These are phyloP conservation scores for Drosophila repletoides DNA, from an alignment of 1,140 invertebrate genomes.

Conservation along the genomic window DNA sequence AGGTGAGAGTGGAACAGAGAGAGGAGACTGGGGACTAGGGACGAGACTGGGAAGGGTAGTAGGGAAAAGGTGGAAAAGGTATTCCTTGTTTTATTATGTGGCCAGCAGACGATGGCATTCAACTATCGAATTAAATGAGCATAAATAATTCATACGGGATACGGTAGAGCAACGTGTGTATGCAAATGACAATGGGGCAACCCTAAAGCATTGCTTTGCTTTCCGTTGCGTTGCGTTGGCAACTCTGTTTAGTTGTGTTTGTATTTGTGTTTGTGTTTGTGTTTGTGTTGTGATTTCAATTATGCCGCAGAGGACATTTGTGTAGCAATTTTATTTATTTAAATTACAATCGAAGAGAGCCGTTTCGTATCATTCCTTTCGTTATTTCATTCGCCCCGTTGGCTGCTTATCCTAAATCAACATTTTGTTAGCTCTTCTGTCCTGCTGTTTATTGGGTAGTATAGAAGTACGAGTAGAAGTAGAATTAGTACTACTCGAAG, in stretches of 20 bases:
- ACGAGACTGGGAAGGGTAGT: too few species aligned
- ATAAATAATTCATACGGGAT: slow-evolving; percentile 68
- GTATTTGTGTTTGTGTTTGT: neutral
- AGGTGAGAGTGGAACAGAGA: slow-evolving; percentile 21
- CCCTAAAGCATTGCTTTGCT: slow-evolving; percentile 17
- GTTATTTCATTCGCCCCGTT: slow-evolving; percentile 38
- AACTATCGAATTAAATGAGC: slow-evolving; percentile 76
- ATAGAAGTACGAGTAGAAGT: too few species aligned
- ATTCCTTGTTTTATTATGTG: slow-evolving; percentile 42
- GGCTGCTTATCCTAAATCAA: slow-evolving; percentile 75
- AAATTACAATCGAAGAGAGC: slow-evolving; percentile 64
- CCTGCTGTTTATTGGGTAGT: slow-evolving; percentile 10
- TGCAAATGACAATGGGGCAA: slow-evolving; percentile 63
- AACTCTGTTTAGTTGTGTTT: slow-evolving; percentile 34
- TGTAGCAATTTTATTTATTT: slow-evolving; percentile 61
- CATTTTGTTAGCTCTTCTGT: slow-evolving; percentile 42
- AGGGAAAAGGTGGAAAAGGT: slow-evolving; percentile 5
- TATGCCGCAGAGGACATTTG: slow-evolving; percentile 34
- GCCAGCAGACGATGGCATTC: slow-evolving; percentile 34
- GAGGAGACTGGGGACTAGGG: too few species aligned
- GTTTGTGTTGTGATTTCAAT: slow-evolving; percentile 63
- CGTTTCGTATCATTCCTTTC: slow-evolving; percentile 6
- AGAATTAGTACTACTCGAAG: too few species aligned
- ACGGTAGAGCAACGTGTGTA: neutral
- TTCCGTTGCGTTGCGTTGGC: slow-evolving; percentile 43